Percentiles rank a stretch among this genome's conserved stretches.
phyloP scores from a whole-genome alignment of 2,113 vertebrate species.

The Bolborhynchus lineola region DNA sequence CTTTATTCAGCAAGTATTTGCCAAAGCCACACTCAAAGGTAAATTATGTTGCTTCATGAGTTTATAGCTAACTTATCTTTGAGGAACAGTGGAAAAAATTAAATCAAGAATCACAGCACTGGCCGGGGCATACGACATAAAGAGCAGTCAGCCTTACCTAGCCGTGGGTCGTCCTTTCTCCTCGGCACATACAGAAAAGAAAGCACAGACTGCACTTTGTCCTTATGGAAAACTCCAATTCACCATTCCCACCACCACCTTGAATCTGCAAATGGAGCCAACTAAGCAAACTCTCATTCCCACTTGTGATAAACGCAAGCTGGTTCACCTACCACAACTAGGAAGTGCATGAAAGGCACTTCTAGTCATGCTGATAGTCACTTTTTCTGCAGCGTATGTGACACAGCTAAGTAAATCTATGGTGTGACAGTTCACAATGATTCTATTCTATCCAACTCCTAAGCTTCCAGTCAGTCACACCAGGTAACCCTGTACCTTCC shows the following conservation, averaged over 20 bases:
- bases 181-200: neutral
- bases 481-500: neutral
- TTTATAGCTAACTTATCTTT: neutral
- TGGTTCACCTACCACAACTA: neutral
- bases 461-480: neutral
- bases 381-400: neutral
- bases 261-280: neutral
- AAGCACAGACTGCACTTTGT: neutral
- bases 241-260: neutral
- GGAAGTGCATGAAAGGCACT: neutral
- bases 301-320: rapidly evolving
- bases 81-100: neutral
- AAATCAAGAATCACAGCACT: neutral
- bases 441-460: neutral
- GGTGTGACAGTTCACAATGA: neutral
- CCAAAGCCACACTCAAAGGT: neutral
- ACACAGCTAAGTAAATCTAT: neutral
- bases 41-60: neutral
- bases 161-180: neutral
- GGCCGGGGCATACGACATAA: neutral
- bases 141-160: neutral
- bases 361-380: neutral
- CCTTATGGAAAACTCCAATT: neutral
- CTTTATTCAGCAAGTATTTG: neutral
- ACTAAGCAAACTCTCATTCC: neutral